Evolutionary conservation across 2,888 invertebrate species (phyloP).

Genomic region (Eulithis testata): DNA sequence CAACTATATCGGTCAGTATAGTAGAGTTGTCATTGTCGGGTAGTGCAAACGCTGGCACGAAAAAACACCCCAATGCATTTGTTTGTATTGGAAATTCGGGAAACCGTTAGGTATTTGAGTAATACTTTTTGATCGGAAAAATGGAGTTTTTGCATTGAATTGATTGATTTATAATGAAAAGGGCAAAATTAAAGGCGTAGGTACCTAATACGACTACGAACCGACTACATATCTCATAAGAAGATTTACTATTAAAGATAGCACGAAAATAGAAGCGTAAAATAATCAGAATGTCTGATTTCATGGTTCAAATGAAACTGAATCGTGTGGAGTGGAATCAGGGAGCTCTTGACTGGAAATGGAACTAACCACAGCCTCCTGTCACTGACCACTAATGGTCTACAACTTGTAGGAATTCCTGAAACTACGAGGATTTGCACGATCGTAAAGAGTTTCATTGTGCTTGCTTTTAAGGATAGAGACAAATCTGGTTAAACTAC

Average conservation of each 20-base stretch:
- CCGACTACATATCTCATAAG: no score
- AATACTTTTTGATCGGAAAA: not conserved
- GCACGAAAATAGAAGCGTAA: not conserved
- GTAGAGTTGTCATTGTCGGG: no score
- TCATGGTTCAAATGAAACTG: not conserved
- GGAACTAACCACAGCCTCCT: slow-evolving; percentile 4
- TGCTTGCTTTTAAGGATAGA: no score
- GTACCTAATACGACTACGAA: no score
- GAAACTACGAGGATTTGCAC: not conserved
- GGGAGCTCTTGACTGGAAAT: slow-evolving; percentile 1
- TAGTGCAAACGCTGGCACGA: no score
- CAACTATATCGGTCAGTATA: no score
- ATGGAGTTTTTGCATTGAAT: slow-evolving; percentile 1
- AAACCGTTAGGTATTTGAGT: not conserved
- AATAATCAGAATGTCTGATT: not conserved
- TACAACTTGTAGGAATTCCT: slow-evolving; percentile 2
- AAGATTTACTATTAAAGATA: no score
- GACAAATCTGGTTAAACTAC: no score
- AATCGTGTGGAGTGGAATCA: not conserved
- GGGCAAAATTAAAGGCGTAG: not conserved
- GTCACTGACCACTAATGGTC: slow-evolving; percentile 1
- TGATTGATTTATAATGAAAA: not conserved
- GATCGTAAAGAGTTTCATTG: not conserved
- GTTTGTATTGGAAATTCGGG: slow-evolving; percentile 1
- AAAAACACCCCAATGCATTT: not conserved